These are phyloP conservation scores for Clarias magur DNA, from an alignment of 2,113 vertebrate species.

Conservation along the genomic window DNA sequence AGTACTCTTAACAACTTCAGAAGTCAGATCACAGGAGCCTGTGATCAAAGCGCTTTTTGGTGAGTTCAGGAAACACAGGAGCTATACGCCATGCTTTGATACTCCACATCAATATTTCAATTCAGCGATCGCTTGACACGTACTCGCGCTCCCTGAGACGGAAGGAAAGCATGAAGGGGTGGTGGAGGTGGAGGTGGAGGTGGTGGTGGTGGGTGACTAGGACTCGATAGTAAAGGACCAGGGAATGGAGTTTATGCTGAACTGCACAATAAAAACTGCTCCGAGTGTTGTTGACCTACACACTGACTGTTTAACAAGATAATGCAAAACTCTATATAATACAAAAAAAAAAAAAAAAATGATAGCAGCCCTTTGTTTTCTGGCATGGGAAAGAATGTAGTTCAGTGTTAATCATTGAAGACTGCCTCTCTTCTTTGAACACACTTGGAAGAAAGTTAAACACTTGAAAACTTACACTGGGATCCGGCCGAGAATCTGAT, in stretches of 20 bases:
- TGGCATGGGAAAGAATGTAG: slow-evolving; percentile 37
- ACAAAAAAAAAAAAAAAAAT: slow-evolving; percentile 1
- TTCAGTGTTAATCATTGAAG: slow-evolving; percentile 44
- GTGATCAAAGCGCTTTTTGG: slow-evolving; percentile 81
- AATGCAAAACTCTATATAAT: background rate
- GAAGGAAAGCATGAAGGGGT: slow-evolving; percentile 55
- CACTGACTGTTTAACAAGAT: slow-evolving; percentile 20
- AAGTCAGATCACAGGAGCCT: slow-evolving; percentile 82
- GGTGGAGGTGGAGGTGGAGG: background rate
- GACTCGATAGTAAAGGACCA: slow-evolving; percentile 22
- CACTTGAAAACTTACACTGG: slow-evolving; percentile 22
- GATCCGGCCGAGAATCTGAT: slow-evolving; percentile 22
- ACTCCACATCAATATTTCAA: slow-evolving; percentile 85
- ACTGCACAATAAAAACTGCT: slow-evolving; percentile 2
- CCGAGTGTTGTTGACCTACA: slow-evolving; percentile 36
- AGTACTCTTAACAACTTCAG: slow-evolving; percentile 83
- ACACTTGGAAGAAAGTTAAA: slow-evolving; percentile 38
- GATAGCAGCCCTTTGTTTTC: slow-evolving; percentile 28
- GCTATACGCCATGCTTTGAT: slow-evolving; percentile 80
- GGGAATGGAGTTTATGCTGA: slow-evolving; percentile 17
- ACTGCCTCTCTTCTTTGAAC: slow-evolving; percentile 45
- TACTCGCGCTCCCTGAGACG: slow-evolving; percentile 75
- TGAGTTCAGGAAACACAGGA: slow-evolving; percentile 82
- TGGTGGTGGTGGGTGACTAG: slow-evolving; percentile 10
- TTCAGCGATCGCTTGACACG: slow-evolving; percentile 83